phyloP scores from a whole-genome alignment of 2,113 vertebrate species.

The Carettochelys insculpta region DNA sequence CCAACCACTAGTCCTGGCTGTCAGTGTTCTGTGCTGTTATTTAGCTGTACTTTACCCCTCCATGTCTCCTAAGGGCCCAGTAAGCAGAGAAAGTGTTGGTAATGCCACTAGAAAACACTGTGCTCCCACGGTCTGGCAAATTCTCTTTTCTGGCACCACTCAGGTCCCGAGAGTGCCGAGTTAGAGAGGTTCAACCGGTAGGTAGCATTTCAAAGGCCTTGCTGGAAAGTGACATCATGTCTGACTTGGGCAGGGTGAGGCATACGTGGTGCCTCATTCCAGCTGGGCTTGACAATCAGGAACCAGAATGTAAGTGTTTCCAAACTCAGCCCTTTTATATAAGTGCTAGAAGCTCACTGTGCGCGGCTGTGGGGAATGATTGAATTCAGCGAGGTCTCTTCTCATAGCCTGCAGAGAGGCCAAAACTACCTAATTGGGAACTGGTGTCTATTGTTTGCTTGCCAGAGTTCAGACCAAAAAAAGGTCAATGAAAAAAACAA shows the following conservation, averaged over 20 bases:
- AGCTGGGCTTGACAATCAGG: not conserved
- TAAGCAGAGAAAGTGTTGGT: no score
- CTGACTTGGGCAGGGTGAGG: not conserved
- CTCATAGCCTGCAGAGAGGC: not conserved
- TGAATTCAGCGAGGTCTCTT: slow-evolving; percentile 50
- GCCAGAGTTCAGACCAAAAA: slow-evolving; percentile 58
- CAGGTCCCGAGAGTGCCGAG: no score
- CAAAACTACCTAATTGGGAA: slow-evolving; percentile 61
- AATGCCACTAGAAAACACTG: no score
- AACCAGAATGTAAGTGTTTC: not conserved
- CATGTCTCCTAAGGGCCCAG: no score
- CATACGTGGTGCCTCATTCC: not conserved
- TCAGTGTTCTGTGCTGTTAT: no score
- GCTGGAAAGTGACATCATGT: fast-evolving
- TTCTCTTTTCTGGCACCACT: no score
- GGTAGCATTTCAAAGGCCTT: not conserved
- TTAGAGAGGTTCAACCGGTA: no score
- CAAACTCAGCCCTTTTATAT: not conserved
- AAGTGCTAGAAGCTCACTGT: not conserved
- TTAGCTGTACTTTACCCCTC: no score
- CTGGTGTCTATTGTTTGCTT: slow-evolving; percentile 59
- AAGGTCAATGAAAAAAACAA: slow-evolving; percentile 22
- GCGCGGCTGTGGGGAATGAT: slow-evolving; percentile 5
- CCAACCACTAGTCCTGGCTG: no score
- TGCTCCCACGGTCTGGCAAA: no score